phyloP scores from a whole-genome alignment of 2,113 vertebrate genomes.

The Nycticebus coucang region DNA sequence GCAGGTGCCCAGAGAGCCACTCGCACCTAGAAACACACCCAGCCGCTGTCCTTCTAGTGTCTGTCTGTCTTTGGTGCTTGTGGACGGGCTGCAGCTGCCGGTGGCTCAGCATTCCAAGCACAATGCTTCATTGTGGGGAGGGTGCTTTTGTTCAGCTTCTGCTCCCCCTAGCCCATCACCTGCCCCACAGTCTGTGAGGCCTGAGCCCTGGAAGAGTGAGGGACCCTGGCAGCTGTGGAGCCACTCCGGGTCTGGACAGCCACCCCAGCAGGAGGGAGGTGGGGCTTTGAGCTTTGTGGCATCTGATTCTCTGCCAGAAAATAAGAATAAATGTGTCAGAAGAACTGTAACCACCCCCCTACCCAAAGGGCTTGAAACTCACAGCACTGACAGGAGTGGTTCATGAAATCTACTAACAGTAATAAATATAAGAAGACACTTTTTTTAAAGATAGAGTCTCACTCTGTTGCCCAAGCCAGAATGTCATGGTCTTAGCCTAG shows the following conservation, averaged over 20 bases:
- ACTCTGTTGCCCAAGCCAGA: too few relatives aligned
- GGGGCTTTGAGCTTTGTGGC: background rate
- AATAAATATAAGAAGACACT: background rate
- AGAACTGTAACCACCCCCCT: background rate
- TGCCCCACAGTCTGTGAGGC: slow-evolving; percentile 22
- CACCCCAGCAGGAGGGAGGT: background rate
- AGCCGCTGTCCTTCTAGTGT: background rate
- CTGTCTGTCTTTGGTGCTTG: background rate
- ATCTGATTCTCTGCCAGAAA: slow-evolving; percentile 30
- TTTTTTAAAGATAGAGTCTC: background rate
- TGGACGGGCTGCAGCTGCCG: slow-evolving; percentile 44
- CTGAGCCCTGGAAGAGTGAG: background rate
- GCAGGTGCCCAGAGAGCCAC: fast-evolving
- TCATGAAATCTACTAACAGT: background rate
- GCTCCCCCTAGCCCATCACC: slow-evolving; percentile 19
- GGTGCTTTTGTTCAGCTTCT: background rate
- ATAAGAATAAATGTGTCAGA: background rate
- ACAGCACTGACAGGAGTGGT: background rate
- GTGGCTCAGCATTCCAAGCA: background rate
- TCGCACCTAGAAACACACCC: background rate
- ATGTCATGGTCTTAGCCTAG: too few relatives aligned
- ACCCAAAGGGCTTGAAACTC: background rate
- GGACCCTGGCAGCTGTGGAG: slow-evolving; percentile 47
- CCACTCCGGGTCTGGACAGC: background rate
- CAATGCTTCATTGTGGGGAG: slow-evolving; percentile 49